Evolutionary conservation across 2,888 invertebrate genomes (phyloP), one percentile per base, ranked within the genome.

Genomic region (Electrophaes corylata): DNA sequence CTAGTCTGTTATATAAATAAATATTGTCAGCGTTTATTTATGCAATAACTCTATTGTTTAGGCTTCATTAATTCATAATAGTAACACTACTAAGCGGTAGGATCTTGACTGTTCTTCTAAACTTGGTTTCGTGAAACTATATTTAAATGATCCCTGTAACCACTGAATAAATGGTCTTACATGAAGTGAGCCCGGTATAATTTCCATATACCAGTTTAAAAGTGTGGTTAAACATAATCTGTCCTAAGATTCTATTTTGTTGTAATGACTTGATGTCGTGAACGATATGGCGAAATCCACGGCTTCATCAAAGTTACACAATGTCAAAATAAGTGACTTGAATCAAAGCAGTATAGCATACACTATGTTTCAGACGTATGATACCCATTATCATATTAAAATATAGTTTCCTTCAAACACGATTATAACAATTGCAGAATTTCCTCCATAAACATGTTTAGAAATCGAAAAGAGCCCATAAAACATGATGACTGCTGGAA

Each of bases 381-480:
- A 59, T 59, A 49, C 37, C 49, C 50, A 59, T 55, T 60, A 55
- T 56, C 39, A 45, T 46, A 71, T 68, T 67, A 60, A 63, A 66
- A 67, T 62, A 60, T 65, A 57, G 59, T 69, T 67, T 66, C 57
- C 52, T 65, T 66, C 65, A 69, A 71, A 69, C 67, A 70, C 61
- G 71, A 59, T 72, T 69, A 73, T 75, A 65, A 76, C 74, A 78
- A 76, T 69, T 66, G 64, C 66, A 71, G 69, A 73, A 70, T 74
- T 72, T 77, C 73, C 72, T 69, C 67, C 72, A 76, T 78, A 82
- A 84, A 84, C 74, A 74, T 61, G 80, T 78, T 79, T 78, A 79
- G 79, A 81, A 81, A 83, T 81, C 79, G 76, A 81, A 82, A 81
- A 83, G 74, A 66, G 75, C 71, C 77, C 81, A 71, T 86, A 85